phyloP scores from a whole-genome alignment of 2,113 vertebrate species.

The Oryzias javanicus region DNA sequence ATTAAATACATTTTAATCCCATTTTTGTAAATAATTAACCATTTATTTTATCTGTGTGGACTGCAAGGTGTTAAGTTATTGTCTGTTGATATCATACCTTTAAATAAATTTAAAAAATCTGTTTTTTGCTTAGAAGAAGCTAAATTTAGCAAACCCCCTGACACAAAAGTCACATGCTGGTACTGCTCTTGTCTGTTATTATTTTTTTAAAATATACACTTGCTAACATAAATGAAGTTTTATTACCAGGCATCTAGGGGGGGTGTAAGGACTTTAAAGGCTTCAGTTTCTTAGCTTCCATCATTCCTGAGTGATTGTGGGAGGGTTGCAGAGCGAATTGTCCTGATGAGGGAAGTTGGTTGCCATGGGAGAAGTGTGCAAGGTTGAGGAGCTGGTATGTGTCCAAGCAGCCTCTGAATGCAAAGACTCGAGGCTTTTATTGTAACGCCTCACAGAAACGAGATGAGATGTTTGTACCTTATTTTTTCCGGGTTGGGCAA shows the following conservation, averaged over 20 bases:
- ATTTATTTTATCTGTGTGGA: neutral
- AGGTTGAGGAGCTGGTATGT: neutral
- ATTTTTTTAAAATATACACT: too few relatives aligned
- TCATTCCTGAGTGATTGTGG: neutral
- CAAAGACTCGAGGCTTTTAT: too few relatives aligned
- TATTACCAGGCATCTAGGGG: too few relatives aligned
- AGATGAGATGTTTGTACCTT: neutral
- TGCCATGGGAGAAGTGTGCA: constrained; percentile 1
- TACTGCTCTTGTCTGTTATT: too few relatives aligned
- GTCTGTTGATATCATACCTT: neutral
- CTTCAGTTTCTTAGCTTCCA: neutral
- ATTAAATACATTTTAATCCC: neutral
- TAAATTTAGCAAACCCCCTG: too few relatives aligned
- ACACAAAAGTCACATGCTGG: too few relatives aligned
- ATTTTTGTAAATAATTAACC: neutral
- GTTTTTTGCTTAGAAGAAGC: too few relatives aligned
- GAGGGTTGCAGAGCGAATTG: neutral
- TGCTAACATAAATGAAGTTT: too few relatives aligned
- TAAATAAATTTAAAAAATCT: too few relatives aligned
- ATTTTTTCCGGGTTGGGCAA: too few relatives aligned
- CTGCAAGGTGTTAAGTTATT: neutral
- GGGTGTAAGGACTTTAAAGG: neutral
- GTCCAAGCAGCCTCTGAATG: neutral
- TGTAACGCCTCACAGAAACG: neutral
- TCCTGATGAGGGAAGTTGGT: neutral